A percentile compares a stretch with the other conserved stretches of the same genome.
These are phyloP conservation scores for Ophioderma brevispina DNA, from an alignment of 35 echinoderm and acorn worm genomes.

Conservation along the genomic window DNA sequence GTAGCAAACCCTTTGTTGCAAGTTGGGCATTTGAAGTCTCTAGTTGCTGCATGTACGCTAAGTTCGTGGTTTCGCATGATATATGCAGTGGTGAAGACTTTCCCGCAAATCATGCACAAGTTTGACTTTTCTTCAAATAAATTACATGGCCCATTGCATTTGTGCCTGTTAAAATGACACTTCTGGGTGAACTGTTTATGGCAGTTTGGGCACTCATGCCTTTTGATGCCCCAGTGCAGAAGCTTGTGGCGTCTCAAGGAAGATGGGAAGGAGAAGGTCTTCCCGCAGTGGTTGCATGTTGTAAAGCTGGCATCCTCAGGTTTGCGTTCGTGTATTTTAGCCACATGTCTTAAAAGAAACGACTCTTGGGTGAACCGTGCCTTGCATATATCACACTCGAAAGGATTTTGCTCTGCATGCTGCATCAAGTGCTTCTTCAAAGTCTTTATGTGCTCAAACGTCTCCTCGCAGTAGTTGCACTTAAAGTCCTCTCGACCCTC, in stretches of 20 bases:
- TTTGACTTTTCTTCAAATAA: neutral
- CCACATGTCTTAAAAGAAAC: neutral
- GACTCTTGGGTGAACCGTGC: neutral
- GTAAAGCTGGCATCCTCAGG: neutral
- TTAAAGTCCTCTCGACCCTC: neutral
- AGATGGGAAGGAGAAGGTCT: neutral
- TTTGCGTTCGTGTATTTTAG: neutral
- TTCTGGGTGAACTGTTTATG: neutral
- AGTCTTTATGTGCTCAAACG: neutral
- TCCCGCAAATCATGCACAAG: neutral
- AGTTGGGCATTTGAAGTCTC: neutral
- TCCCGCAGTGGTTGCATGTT: neutral
- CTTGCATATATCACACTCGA: neutral
- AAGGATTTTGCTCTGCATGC: neutral
- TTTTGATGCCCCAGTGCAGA: neutral
- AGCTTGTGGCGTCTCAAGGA: neutral
- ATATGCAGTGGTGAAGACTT: neutral
- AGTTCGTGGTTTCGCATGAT: neutral
- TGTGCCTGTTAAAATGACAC: neutral
- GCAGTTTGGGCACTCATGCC: neutral
- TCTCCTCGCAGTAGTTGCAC: neutral
- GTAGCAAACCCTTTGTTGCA: neutral
- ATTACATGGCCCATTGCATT: neutral
- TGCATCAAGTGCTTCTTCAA: neutral
- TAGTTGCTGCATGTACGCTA: neutral